Evolutionary conservation across 2,888 invertebrate genomes (phyloP), one percentile per base, ranked within the genome.

Genomic region (Epistrophella euchroma): DNA sequence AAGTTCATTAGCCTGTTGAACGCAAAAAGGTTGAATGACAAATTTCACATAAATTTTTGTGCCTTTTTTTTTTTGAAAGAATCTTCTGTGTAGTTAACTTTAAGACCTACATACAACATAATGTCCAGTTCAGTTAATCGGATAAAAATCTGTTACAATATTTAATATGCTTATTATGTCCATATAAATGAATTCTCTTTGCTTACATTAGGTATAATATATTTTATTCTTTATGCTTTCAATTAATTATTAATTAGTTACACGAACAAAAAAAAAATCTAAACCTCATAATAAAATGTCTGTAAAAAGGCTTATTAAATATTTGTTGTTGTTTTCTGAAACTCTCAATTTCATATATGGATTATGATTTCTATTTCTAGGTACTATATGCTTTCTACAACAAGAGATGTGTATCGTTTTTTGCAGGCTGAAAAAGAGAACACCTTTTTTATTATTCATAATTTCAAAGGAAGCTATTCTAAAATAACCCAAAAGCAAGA

Each of bases 1-100:
- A 58, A 40, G 86, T 86, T 86, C 82, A 60, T 82, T 78, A 74
- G 74, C 82, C 86, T 79, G 71, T 71, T 64, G 55, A 71, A 22
- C 62, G 60, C 40, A 56, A 52, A 15, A 35, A 52, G 45, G 62
- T 70, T 55, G 58, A 77, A 47, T 40, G 52, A 64, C 55, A 74
- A 78, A 79, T 79, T 70, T 79, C 64, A 68, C 52, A 73, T 17
- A 17, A n/a, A n/a, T 73, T 60, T 45, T 37, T 32, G 25, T 32
- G 0, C 9, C 0, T 35, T 56, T 47, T 35, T 45, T 28, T 52
- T 13, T 66, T 45, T 56, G 37, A 37, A 43, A 37, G 10, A 55
- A 35, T 17, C n/a, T 47, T 50, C 56, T 68, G n/a, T 10, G 32
- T 60, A 43, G n/a, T 60, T 74, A 10, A 40, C 13, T 37, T 22